Conservation (phyloP, 2,797 vertebrate species). For the Amniataba percoides region DNA sequence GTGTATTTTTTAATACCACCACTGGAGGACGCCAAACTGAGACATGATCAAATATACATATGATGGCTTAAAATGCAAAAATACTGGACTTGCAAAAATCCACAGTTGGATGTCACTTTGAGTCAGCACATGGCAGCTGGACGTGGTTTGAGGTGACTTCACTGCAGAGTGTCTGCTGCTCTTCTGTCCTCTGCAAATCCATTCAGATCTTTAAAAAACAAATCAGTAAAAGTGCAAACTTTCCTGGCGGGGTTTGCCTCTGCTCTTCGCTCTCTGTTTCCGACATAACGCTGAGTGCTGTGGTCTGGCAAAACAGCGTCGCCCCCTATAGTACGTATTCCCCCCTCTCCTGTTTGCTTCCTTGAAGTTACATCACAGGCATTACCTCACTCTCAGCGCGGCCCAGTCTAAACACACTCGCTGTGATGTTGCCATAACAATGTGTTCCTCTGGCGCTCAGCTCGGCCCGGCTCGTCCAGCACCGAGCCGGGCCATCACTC, state of each 20-base stretch:
- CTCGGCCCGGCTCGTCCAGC: slow-evolving; percentile 35
- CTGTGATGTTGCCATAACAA: slow-evolving; percentile 85
- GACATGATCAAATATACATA: neutral
- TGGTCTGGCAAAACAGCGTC: slow-evolving; percentile 70
- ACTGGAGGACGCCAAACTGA: slow-evolving; percentile 17
- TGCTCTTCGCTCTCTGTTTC: slow-evolving; percentile 52
- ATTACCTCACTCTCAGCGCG: slow-evolving; percentile 80
- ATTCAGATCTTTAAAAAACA: slow-evolving; percentile 38
- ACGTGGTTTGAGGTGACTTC: slow-evolving; percentile 1
- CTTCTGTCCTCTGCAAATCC: neutral
- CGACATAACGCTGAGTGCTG: slow-evolving; percentile 46
- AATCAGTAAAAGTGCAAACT: slow-evolving; percentile 24
- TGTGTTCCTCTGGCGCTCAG: slow-evolving; percentile 64
- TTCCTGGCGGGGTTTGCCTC: slow-evolving; percentile 28
- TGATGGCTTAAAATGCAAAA: neutral
- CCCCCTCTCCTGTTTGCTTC: slow-evolving; percentile 56
- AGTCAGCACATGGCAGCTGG: neutral
- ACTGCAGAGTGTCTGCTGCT: neutral
- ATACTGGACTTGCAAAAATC: neutral
- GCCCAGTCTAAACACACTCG: slow-evolving; percentile 78
- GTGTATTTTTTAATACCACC: neutral
- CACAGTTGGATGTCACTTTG: neutral
- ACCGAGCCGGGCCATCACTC: slow-evolving; percentile 63
- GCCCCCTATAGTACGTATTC: slow-evolving; percentile 50
- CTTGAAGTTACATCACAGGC: slow-evolving; percentile 81